Percentiles rank a stretch among this genome's conserved stretches.
These are phyloP conservation scores for Adineta ricciae DNA, from an alignment of 2,888 invertebrate species.

Conservation along the genomic window DNA sequence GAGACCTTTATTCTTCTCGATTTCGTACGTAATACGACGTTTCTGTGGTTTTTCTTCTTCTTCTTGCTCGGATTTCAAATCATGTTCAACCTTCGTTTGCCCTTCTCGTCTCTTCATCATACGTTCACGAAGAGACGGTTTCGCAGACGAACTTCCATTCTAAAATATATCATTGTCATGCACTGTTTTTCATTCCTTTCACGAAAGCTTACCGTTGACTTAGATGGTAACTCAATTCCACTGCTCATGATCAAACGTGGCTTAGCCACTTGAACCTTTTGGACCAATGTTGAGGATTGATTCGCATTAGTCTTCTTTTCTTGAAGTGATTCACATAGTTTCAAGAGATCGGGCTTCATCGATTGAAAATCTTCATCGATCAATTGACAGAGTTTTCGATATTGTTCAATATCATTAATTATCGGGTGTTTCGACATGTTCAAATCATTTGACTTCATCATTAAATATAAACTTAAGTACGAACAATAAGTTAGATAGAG, in stretches of 20 bases:
- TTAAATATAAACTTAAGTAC: constrained; percentile 73
- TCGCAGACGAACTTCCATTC: not conserved
- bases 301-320: constrained; percentile 38
- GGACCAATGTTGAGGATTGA: not conserved
- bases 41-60: constrained; percentile 54
- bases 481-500: constrained; percentile 61
- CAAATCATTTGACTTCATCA: constrained; percentile 66
- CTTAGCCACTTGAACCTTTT: not conserved
- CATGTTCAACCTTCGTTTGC: not conserved
- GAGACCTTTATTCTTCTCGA: constrained; percentile 86
- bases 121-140: constrained; percentile 18
- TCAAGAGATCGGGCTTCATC: constrained; percentile 63
- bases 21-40: constrained; percentile 73
- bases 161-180: not conserved
- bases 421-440: constrained; percentile 76
- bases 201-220: not conserved
- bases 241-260: not conserved
- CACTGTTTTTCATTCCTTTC: not conserved
- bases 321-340: constrained; percentile 62
- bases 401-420: constrained; percentile 69
- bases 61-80: constrained; percentile 33
- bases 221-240: not conserved
- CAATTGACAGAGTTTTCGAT: constrained; percentile 47
- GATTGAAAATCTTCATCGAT: constrained; percentile 61
- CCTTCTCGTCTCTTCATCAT: constrained; percentile 12